Conservation (phyloP, 2,888 invertebrate species). For the Eueremaeus valkanovi region DNA sequence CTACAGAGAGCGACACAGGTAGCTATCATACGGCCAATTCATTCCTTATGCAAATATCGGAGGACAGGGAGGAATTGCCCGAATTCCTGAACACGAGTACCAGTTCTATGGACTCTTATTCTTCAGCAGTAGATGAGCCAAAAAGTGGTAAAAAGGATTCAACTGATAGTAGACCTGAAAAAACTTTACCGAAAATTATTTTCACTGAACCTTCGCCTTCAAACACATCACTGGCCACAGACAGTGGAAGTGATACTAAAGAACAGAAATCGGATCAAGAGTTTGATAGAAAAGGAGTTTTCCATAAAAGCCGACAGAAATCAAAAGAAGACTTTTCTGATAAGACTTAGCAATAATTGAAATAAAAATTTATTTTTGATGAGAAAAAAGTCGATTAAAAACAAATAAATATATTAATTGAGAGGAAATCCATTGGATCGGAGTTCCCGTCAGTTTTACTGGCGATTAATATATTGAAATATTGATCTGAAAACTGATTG, state of each 20-base stretch:
- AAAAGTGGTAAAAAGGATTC: neutral
- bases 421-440: neutral
- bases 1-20: conserved; percentile 39
- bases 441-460: neutral
- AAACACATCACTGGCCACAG: conserved; percentile 35
- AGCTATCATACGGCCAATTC: conserved; percentile 41
- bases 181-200: conserved; percentile 32
- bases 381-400: too few relatives aligned
- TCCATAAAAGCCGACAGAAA: too few relatives aligned
- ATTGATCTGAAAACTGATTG: neutral
- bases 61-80: conserved; percentile 17
- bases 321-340: neutral
- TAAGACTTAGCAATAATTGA: neutral
- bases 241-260: conserved; percentile 12
- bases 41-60: conserved; percentile 29
- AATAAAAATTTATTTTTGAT: too few relatives aligned
- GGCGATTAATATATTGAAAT: neutral
- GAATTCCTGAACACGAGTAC: conserved; percentile 18
- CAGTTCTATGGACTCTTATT: conserved; percentile 37
- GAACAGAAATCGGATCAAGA: neutral
- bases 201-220: conserved; percentile 39
- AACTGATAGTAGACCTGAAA: neutral
- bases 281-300: too few relatives aligned
- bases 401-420: too few relatives aligned
- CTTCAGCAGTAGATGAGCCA: conserved; percentile 33